These are phyloP conservation scores for Gryon sp. DNA, from an alignment of 1,140 invertebrate genomes.

Conservation along the genomic window DNA sequence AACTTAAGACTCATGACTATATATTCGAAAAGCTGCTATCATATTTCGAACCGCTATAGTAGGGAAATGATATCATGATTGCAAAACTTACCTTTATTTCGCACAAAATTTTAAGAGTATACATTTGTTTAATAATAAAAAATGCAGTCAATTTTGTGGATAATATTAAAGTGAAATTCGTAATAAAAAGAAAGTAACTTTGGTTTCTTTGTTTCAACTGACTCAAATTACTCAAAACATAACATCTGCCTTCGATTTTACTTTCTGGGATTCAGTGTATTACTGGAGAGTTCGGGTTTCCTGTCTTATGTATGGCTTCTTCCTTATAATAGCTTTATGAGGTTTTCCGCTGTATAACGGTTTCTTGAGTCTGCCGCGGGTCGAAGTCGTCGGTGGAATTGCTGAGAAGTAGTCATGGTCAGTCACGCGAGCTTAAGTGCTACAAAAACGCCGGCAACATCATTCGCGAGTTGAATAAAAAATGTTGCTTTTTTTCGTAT, in stretches of 20 bases:
- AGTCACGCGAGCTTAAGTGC: slow-evolving; percentile 56
- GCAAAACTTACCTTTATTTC: too few species aligned
- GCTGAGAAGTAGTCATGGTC: slow-evolving; percentile 45
- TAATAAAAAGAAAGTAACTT: too few species aligned
- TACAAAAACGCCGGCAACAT: slow-evolving; percentile 41
- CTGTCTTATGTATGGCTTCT: slow-evolving; percentile 52
- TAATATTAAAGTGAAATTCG: too few species aligned
- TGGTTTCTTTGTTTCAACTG: slow-evolving; percentile 11
- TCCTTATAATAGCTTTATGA: slow-evolving; percentile 54
- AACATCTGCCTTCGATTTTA: slow-evolving; percentile 39
- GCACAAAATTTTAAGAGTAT: too few species aligned
- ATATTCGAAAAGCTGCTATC: slow-evolving; percentile 24
- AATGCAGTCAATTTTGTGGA: too few species aligned
- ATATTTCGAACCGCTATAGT: too few species aligned
- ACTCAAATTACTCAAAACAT: slow-evolving; percentile 18
- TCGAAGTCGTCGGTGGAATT: slow-evolving; percentile 49
- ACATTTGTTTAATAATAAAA: too few species aligned
- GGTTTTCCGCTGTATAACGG: slow-evolving; percentile 55
- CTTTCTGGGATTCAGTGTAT: slow-evolving; percentile 45
- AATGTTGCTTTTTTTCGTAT: slow-evolving; percentile 5
- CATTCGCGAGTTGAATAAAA: slow-evolving; percentile 54
- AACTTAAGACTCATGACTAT: slow-evolving; percentile 45
- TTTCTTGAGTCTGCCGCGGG: slow-evolving; percentile 34
- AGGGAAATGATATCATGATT: too few species aligned
- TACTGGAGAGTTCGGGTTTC: slow-evolving; percentile 42